Conservation (phyloP, 2,797 vertebrate genomes). For the Petrocephalus schoutedeni region DNA sequence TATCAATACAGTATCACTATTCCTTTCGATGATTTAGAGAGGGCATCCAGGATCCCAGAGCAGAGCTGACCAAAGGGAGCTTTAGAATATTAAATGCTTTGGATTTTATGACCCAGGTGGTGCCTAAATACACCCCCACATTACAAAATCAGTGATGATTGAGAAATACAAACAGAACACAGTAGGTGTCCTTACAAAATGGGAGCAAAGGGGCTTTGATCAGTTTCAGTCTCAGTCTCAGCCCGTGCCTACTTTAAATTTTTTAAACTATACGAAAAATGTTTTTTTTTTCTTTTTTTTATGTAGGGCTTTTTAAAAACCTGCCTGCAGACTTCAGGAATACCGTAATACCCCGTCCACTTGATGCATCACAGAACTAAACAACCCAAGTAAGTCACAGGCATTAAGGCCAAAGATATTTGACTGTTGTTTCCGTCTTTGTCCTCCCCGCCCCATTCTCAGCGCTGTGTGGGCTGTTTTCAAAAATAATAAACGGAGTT, state of each 20-base stretch:
- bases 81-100: conserved; percentile 2
- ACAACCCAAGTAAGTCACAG: neutral
- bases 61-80: neutral
- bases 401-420: neutral
- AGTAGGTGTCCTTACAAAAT: conserved; percentile 50
- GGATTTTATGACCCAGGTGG: conserved; percentile 46
- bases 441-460: neutral
- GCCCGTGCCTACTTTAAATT: conserved; percentile 19
- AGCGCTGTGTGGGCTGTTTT: neutral
- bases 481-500: neutral
- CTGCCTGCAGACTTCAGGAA: neutral
- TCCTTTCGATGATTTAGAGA: neutral
- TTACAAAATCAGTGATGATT: conserved; percentile 31
- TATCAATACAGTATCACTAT: neutral
- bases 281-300: neutral
- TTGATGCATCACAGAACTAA: neutral
- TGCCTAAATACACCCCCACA: conserved; percentile 26
- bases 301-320: neutral
- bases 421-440: neutral
- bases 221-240: conserved; percentile 33
- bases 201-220: conserved; percentile 40
- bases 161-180: conserved; percentile 37
- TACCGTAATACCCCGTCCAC: neutral
- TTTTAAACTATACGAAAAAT: neutral
- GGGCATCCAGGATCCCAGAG: neutral